A percentile compares a stretch with the other conserved stretches of the same genome.
Evolutionary conservation across 2,797 vertebrate species (phyloP).

Genomic region (Lycodopsis pacificus): DNA sequence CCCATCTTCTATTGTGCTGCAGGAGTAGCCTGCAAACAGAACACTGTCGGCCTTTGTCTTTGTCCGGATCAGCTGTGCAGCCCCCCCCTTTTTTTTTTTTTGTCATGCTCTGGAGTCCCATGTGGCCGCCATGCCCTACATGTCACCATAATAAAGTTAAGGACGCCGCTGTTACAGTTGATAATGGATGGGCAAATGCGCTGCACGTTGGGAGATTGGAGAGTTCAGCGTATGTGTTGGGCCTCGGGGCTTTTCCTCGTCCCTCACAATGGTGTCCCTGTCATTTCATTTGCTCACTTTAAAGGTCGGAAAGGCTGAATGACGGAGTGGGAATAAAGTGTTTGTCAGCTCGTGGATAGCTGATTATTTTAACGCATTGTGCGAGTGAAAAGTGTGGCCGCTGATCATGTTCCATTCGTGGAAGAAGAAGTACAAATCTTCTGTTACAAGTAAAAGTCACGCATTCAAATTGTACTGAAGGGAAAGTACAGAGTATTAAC

Average conservation of each 20-base stretch:
- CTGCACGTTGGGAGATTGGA: constrained; percentile 42
- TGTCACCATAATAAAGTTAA: constrained; percentile 78
- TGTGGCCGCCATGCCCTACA: constrained; percentile 74
- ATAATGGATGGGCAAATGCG: constrained; percentile 64
- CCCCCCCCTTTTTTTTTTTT: constrained; percentile 66
- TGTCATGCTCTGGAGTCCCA: constrained; percentile 68
- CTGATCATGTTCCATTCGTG: not conserved
- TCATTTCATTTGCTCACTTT: constrained; percentile 48
- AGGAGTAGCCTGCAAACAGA: constrained; percentile 81
- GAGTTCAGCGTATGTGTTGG: constrained; percentile 38
- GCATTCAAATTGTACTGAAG: not conserved
- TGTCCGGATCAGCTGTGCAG: constrained; percentile 77
- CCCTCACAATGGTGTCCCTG: constrained; percentile 32
- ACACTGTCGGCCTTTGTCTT: constrained; percentile 83
- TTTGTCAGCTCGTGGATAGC: constrained; percentile 9
- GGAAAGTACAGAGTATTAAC: not conserved
- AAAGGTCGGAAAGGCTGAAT: constrained; percentile 19
- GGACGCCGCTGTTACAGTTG: constrained; percentile 60
- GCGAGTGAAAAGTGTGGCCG: not conserved
- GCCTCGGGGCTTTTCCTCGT: not conserved
- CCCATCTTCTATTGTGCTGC: constrained; percentile 80
- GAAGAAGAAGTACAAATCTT: not conserved
- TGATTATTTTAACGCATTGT: constrained; percentile 20
- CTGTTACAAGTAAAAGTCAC: not conserved
- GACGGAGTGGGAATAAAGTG: constrained; percentile 26